phyloP scores from a whole-genome alignment of 2,797 vertebrate genomes.

The Anabacerthia variegaticeps region DNA sequence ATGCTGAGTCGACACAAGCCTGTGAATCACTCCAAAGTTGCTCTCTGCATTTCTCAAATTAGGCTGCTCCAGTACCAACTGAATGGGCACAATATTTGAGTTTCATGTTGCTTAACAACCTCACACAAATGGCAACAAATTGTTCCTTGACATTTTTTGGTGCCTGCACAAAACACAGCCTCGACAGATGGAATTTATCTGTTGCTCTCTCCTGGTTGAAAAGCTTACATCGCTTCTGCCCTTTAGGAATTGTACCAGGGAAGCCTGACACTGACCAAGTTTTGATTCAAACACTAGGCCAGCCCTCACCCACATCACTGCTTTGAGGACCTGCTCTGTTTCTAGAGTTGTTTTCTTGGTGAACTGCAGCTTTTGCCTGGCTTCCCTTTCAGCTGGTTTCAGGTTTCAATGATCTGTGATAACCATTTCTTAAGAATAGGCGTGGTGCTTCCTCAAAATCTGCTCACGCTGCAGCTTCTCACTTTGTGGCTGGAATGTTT shows the following conservation, averaged over 20 bases:
- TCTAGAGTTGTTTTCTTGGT: background rate
- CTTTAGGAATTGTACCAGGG: background rate
- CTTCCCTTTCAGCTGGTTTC: background rate
- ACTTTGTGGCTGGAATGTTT: background rate
- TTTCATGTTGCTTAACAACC: conserved; percentile 61
- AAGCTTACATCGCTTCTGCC: background rate
- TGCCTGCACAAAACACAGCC: conserved; percentile 22
- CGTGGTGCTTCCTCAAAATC: background rate
- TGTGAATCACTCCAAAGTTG: conserved; percentile 9
- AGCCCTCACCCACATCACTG: background rate
- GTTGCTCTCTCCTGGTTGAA: conserved; percentile 47
- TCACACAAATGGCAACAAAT: conserved; percentile 42
- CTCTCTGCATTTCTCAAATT: background rate
- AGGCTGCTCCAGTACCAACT: conserved; percentile 10
- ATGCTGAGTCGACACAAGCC: background rate
- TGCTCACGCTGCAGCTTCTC: background rate
- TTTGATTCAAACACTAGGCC: background rate
- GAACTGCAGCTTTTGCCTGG: background rate
- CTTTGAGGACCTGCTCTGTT: background rate
- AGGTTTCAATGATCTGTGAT: background rate
- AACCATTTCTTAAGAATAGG: background rate
- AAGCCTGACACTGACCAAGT: background rate
- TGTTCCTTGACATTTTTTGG: conserved; percentile 58
- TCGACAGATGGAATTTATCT: conserved; percentile 54
- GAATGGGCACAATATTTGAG: conserved; percentile 60